phyloP scores from a whole-genome alignment of 1,140 invertebrate species.

The Tetraneura akinire region DNA sequence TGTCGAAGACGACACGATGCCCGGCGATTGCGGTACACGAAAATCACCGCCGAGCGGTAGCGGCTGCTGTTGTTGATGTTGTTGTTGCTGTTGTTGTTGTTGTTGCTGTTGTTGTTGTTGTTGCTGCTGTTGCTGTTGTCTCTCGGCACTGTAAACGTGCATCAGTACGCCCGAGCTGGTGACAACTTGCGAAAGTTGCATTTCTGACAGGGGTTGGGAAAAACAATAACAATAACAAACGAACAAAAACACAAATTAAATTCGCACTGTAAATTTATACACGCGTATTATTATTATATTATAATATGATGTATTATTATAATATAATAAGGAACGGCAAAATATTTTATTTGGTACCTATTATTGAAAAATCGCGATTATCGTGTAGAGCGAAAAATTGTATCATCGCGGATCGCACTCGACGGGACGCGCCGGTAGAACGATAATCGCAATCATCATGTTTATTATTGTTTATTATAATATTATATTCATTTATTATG shows the following conservation, averaged over 20 bases:
- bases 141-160: slow-evolving; percentile 42
- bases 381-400: background rate
- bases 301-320: background rate
- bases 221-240: background rate
- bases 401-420: slow-evolving; percentile 18
- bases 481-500: too few relatives aligned
- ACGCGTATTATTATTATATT: too few relatives aligned
- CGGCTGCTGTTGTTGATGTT: background rate
- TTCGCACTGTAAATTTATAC: background rate
- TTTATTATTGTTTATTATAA: background rate
- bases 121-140: slow-evolving; percentile 32
- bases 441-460: background rate
- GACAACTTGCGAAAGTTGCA: slow-evolving; percentile 46
- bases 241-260: background rate
- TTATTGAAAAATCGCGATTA: background rate
- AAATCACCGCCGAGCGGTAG: slow-evolving; percentile 32
- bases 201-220: background rate
- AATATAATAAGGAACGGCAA: background rate
- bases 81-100: background rate
- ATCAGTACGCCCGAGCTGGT: slow-evolving; percentile 35
- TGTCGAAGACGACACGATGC: slow-evolving; percentile 51
- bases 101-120: slow-evolving; percentile 12
- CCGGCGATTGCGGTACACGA: slow-evolving; percentile 51
- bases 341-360: too few relatives aligned
- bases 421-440: background rate